Evolutionary conservation across 2,888 invertebrate genomes (phyloP).

Genomic region (Chironomus tentans): DNA sequence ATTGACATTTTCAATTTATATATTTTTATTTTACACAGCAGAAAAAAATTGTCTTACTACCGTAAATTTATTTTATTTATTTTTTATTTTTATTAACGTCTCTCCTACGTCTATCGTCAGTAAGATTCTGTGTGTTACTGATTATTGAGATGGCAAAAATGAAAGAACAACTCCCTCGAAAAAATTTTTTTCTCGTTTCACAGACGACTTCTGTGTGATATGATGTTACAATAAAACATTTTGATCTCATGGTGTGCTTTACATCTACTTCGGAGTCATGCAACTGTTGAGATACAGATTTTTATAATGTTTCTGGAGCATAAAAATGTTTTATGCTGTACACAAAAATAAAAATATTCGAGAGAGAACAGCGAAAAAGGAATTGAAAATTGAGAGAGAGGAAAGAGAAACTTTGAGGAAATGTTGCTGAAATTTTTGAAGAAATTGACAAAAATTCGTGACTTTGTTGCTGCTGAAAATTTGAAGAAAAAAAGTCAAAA

Average conservation of each 20-base stretch:
- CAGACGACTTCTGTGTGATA: constrained; percentile 1
- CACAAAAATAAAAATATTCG: not conserved
- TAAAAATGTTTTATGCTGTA: not conserved
- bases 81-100: not conserved
- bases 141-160: constrained; percentile 1
- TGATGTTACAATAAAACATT: constrained; percentile 17
- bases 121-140: constrained; percentile 21
- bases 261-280: not conserved
- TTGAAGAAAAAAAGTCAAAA: not conserved
- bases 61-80: not conserved
- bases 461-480: not conserved
- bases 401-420: not conserved
- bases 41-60: not conserved
- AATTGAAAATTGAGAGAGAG: not conserved
- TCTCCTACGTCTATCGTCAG: not conserved
- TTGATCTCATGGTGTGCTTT: constrained; percentile 15
- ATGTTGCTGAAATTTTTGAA: not conserved
- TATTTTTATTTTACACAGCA: not conserved
- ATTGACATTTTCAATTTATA: not conserved
- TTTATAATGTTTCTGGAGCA: not conserved
- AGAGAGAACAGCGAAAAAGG: not conserved
- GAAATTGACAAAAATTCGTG: not conserved
- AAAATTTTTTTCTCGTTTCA: not conserved
- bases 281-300: constrained; percentile 16
- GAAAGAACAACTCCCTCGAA: constrained; percentile 10